These are phyloP conservation scores for Noturus placidus DNA, from an alignment of 2,113 vertebrate genomes.

Conservation along the genomic window DNA sequence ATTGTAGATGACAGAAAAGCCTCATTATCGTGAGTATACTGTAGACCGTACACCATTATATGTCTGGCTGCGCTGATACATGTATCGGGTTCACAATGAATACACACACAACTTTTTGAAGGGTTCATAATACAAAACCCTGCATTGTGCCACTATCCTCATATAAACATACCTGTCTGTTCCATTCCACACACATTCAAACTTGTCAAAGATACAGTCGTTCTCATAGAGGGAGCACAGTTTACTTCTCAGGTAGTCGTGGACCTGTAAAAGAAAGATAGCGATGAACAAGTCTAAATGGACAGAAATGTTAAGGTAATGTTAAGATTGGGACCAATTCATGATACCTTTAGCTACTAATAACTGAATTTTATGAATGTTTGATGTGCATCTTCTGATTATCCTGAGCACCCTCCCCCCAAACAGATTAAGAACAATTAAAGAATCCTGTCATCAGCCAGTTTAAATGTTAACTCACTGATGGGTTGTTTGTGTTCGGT, in stretches of 20 bases:
- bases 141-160: neutral
- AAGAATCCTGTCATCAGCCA: neutral
- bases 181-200: constrained; percentile 90
- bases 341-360: neutral
- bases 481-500: neutral
- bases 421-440: neutral
- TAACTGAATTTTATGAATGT: neutral
- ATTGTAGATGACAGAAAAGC: neutral
- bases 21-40: neutral
- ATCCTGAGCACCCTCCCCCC: neutral
- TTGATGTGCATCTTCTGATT: neutral
- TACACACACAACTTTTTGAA: neutral
- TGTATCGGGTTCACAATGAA: neutral
- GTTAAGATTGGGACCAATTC: neutral
- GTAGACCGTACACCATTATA: neutral
- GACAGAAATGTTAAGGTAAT: neutral
- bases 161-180: constrained; percentile 80
- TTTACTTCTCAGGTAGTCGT: constrained; percentile 89
- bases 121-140: neutral
- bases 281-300: neutral
- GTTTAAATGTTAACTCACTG: too few species aligned
- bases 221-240: constrained; percentile 88
- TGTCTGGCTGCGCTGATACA: neutral
- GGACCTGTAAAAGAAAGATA: constrained; percentile 70
- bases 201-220: constrained; percentile 92